A percentile compares a stretch with the other conserved stretches of the same genome.
These are phyloP conservation scores for Pungitius pungitius DNA, from an alignment of 2,113 vertebrate species.

Conservation along the genomic window DNA sequence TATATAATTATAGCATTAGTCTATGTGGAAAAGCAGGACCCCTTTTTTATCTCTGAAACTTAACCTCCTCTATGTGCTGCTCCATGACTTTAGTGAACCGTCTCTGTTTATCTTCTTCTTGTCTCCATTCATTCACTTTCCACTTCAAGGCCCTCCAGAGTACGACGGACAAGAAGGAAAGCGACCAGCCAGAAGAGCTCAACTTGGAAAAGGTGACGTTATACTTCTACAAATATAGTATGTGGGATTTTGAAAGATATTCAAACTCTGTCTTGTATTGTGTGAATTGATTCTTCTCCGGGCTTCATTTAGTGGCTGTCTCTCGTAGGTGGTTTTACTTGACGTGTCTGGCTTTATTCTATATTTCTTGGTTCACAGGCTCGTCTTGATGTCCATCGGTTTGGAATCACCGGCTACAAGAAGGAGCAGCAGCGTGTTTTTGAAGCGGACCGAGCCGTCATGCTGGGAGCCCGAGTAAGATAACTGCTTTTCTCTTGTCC, in stretches of 20 bases:
- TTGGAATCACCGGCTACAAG: conserved; percentile 93
- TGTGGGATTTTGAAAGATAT: background rate
- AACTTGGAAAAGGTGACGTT: conserved; percentile 88
- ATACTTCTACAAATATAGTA: background rate
- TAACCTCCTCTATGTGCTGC: background rate
- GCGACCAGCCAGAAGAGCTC: conserved; percentile 73
- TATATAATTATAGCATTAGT: background rate
- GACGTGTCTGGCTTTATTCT: background rate
- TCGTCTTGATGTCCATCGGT: conserved; percentile 93
- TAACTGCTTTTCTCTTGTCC: background rate
- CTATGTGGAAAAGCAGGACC: background rate
- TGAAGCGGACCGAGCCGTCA: conserved; percentile 91
- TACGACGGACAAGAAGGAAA: conserved; percentile 68
- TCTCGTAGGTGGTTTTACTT: background rate
- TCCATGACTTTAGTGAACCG: background rate
- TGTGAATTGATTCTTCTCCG: background rate
- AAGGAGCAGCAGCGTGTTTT: conserved; percentile 90
- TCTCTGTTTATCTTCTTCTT: background rate
- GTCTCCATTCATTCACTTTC: background rate
- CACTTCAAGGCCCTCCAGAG: conserved; percentile 64
- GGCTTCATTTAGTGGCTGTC: background rate
- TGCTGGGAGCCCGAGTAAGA: conserved; percentile 92
- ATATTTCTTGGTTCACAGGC: conserved; percentile 76
- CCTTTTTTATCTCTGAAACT: background rate
- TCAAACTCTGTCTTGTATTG: background rate